Base-by-base conservation (phyloP, 1,140 invertebrate species). In the Drosophila subpulchrella region DNA sequence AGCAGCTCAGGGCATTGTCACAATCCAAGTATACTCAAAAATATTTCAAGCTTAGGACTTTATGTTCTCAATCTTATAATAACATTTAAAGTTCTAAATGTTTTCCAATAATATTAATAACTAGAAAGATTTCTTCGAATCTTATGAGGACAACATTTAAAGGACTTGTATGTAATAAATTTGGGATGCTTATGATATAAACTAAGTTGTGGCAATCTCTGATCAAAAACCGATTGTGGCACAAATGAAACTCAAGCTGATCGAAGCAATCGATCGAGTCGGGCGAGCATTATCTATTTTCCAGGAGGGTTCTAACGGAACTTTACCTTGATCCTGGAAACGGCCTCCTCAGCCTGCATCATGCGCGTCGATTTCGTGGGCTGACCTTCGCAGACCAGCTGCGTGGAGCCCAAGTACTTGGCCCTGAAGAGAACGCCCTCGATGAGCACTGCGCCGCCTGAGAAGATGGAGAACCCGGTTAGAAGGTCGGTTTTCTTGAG, bases 291-390 rank as follows among this genome's bases (percentile, higher is more conserved):
- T 41, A 67, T 38, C 10, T 32, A 24, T 24, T 24, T 13, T 0
- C 2, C 4, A 38, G 15, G 11, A 36, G 8, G 12, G 7, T 4
- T 6, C 12, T 6, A 24, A 44, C 30, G 24, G 53, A 47, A n/a
- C 48, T 32, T 72, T 95, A 99, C 98, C 97, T 99, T 99, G 84
- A 99, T 99, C 92, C 98, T 95, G 12, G 98, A 98, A 1, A 99
- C 99, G 13, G 99, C 99, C 93, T 99, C 99, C 93, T 99, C 99
- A 1, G 99, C 99, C 92, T 99, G 99, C 94, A 99, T 97, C 98
- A 99, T 99, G 62, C 99, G 94, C 15, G 98, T 99, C 2, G 98
- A 97, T 93, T 99, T 99, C 0, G 98, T 99, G 1, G 98, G 98
- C 91, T 99, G 98, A 10, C 98, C 98, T 92, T 99, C 98, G 90